These are phyloP conservation scores for Ciconia nigra DNA, from an alignment of 2,797 vertebrate species.

Conservation along the genomic window DNA sequence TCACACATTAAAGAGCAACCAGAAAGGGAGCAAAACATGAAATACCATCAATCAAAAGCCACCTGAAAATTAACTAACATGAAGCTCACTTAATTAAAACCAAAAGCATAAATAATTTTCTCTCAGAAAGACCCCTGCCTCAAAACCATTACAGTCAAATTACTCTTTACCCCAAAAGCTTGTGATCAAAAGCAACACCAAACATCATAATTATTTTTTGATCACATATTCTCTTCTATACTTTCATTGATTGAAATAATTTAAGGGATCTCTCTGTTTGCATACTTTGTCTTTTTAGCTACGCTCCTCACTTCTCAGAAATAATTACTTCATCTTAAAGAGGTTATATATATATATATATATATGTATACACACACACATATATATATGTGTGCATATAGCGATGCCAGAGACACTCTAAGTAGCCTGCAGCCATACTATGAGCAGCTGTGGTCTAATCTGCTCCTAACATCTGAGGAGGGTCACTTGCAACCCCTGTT, in stretches of 20 bases:
- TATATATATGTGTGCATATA: rapidly evolving
- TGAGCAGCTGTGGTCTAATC: background rate
- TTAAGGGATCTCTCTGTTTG: background rate
- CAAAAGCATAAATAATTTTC: background rate
- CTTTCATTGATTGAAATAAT: background rate
- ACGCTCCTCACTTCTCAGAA: background rate
- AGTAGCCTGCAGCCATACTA: background rate
- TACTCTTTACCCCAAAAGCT: background rate
- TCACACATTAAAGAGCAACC: background rate
- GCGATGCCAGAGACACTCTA: background rate
- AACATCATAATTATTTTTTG: background rate
- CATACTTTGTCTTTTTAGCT: background rate
- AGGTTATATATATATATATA: background rate
- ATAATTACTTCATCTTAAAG: background rate
- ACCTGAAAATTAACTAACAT: constrained; percentile 4
- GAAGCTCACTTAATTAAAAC: constrained; percentile 36
- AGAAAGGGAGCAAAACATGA: constrained; percentile 10
- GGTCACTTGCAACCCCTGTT: background rate
- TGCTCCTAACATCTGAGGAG: background rate
- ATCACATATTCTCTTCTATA: background rate
- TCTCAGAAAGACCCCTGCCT: background rate
- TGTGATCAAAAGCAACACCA: background rate
- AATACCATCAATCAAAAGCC: constrained; percentile 13
- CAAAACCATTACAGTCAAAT: background rate
- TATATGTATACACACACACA: background rate